phyloP scores from a whole-genome alignment of 2,797 vertebrate genomes.

The Borostomias antarcticus region DNA sequence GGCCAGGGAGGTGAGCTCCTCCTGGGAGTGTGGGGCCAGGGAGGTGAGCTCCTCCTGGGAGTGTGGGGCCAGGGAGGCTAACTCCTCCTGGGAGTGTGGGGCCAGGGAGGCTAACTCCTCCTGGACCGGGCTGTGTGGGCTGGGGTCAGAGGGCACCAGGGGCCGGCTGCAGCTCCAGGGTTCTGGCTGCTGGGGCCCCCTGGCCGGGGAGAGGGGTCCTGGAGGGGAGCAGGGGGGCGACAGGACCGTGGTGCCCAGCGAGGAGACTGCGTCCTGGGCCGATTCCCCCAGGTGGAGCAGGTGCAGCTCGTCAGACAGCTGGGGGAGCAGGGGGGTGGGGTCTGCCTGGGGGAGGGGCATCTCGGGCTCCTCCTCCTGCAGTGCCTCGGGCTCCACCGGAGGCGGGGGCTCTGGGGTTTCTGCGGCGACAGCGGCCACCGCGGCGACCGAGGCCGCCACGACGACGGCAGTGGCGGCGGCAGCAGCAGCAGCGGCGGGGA shows the following conservation, averaged over 20 bases:
- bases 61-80: no score
- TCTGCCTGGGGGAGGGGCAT: neutral
- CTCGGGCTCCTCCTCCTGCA: neutral
- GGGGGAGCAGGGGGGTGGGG: constrained; percentile 31
- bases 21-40: constrained; percentile 7
- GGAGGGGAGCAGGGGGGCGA: constrained; percentile 77
- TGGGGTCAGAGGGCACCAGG: constrained; percentile 20
- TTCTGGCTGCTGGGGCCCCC: constrained; percentile 54
- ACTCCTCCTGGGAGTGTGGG: constrained; percentile 4
- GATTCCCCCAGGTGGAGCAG: constrained; percentile 54
- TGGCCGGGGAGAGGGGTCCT: constrained; percentile 50
- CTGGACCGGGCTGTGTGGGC: constrained; percentile 36
- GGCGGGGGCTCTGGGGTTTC: constrained; percentile 14
- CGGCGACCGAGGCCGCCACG: neutral
- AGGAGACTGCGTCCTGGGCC: constrained; percentile 43
- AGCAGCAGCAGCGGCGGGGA: constrained; percentile 45
- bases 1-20: constrained; percentile 29
- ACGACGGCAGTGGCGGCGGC: constrained; percentile 40
- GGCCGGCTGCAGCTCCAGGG: constrained; percentile 49
- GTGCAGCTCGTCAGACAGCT: constrained; percentile 55
- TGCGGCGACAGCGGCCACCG: constrained; percentile 6
- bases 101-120: constrained; percentile 44
- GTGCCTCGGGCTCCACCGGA: constrained; percentile 7
- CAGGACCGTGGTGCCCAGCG: constrained; percentile 75
- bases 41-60: constrained; percentile 4